These are phyloP conservation scores for Nemotelus pantherinus DNA, from an alignment of 2,888 invertebrate genomes.

Conservation along the genomic window DNA sequence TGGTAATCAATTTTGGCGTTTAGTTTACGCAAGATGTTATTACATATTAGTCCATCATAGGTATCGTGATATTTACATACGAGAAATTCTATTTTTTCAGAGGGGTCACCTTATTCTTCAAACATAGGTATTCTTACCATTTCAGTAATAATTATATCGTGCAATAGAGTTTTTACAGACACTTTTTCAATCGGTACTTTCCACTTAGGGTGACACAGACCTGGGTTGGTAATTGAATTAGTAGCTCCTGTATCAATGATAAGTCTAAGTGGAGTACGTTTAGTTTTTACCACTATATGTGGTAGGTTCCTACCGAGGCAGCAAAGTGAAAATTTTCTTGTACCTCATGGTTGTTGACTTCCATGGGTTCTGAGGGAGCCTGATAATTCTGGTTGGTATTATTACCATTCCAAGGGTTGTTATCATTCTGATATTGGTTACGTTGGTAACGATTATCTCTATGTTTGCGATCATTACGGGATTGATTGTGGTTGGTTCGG, in stretches of 20 bases:
- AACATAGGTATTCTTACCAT: not conserved
- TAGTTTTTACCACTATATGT: not conserved
- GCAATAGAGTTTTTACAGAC: not conserved
- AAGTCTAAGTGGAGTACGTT: conserved; percentile 7
- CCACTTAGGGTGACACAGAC: conserved; percentile 4
- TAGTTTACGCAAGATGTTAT: conserved; percentile 6
- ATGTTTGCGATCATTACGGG: not conserved
- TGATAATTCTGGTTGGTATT: too few species aligned
- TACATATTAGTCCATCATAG: conserved; percentile 27
- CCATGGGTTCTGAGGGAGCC: too few species aligned
- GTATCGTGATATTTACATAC: conserved; percentile 23
- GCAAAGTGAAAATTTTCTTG: too few species aligned
- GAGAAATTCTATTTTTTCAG: not conserved
- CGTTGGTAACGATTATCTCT: not conserved
- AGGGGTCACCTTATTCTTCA: not conserved
- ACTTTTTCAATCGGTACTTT: not conserved
- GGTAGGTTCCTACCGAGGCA: conserved; percentile 1
- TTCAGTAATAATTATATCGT: not conserved
- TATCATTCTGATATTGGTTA: not conserved
- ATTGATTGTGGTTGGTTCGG: not conserved
- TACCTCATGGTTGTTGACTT: too few species aligned
- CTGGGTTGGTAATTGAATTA: conserved; percentile 5
- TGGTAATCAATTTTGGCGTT: conserved; percentile 29
- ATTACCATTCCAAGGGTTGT: too few species aligned
- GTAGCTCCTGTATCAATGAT: conserved; percentile 32